phyloP scores from a whole-genome alignment of 2,888 invertebrate species.

The Terebella lapidaria region DNA sequence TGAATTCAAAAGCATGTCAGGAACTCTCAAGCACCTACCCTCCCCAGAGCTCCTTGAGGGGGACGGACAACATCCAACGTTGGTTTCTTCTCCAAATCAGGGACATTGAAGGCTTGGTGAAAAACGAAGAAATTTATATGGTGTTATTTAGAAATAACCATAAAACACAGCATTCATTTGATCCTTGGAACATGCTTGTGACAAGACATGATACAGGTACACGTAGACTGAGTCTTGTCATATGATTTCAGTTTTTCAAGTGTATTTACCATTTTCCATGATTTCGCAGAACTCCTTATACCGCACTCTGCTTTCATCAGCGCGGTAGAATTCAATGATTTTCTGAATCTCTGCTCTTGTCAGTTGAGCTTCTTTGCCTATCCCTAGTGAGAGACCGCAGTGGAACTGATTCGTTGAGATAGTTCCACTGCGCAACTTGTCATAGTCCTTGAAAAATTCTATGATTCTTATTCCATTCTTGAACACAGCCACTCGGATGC shows the following conservation, averaged over 20 bases:
- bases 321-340: slow-evolving; percentile 46
- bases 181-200: too few relatives aligned
- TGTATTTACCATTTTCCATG: slow-evolving; percentile 54
- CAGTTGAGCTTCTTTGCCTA: slow-evolving; percentile 51
- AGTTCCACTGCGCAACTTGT: slow-evolving; percentile 21
- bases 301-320: slow-evolving; percentile 44
- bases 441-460: slow-evolving; percentile 49
- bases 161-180: too few relatives aligned
- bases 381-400: slow-evolving; percentile 47
- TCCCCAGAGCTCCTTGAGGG: slow-evolving; percentile 42
- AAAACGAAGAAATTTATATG: background rate
- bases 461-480: slow-evolving; percentile 49
- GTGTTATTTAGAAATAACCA: too few relatives aligned
- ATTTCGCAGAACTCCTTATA: slow-evolving; percentile 53
- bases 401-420: slow-evolving; percentile 53
- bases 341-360: slow-evolving; percentile 47
- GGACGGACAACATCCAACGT: slow-evolving; percentile 43
- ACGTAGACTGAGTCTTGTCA: too few relatives aligned
- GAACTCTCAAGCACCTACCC: too few relatives aligned
- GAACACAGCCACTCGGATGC: slow-evolving; percentile 46
- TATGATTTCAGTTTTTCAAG: too few relatives aligned
- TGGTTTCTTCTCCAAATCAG: slow-evolving; percentile 52
- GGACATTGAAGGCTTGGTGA: slow-evolving; percentile 48
- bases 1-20: too few relatives aligned
- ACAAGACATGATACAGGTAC: too few relatives aligned